phyloP scores from a whole-genome alignment of 2,113 vertebrate species.

The Rhea pennata region DNA sequence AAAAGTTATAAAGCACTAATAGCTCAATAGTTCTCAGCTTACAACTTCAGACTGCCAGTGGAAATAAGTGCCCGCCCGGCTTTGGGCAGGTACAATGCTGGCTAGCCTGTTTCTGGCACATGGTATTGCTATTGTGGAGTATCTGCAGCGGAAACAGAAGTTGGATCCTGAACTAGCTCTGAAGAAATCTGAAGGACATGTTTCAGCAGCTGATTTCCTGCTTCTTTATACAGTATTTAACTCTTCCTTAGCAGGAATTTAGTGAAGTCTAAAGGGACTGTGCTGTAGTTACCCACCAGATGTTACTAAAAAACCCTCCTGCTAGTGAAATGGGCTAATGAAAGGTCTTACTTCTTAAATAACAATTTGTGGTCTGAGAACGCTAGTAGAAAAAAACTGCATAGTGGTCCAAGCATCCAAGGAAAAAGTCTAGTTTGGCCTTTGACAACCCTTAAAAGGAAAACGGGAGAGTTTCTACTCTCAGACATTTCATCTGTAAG shows the following conservation, averaged over 20 bases:
- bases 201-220: conserved; percentile 14
- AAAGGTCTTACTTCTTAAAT: neutral
- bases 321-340: neutral
- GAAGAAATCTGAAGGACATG: neutral
- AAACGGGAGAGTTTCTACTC: neutral
- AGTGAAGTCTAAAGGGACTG: neutral
- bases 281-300: neutral
- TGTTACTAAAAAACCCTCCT: neutral
- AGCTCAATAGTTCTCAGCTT: neutral
- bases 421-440: neutral
- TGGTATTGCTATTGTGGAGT: neutral
- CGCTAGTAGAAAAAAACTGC: neutral
- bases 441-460: neutral
- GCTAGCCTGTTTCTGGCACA: neutral
- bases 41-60: neutral
- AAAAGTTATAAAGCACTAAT: neutral
- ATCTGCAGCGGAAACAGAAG: neutral
- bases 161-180: neutral
- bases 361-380: neutral
- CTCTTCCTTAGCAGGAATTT: neutral
- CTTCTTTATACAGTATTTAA: neutral
- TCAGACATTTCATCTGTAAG: neutral
- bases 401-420: neutral
- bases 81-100: neutral
- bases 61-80: neutral